phyloP scores from a whole-genome alignment of 2,797 vertebrate species.

The Phoxinus dragarum region DNA sequence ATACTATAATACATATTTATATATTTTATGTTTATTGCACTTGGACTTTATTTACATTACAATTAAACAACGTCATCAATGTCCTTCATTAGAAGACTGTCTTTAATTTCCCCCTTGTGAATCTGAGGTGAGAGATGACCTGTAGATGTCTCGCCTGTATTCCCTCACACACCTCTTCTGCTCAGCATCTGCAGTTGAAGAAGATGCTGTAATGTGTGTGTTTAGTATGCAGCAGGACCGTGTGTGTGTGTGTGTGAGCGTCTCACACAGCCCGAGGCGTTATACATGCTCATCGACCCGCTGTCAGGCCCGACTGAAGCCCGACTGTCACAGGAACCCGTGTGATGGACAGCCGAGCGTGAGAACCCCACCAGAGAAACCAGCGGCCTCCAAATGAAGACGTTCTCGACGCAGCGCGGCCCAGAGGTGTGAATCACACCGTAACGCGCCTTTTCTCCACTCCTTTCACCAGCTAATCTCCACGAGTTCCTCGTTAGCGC shows the following conservation, averaged over 20 bases:
- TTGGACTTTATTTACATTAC: background rate
- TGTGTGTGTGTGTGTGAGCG: background rate
- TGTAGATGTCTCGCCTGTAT: background rate
- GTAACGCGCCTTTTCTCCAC: background rate
- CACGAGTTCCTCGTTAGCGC: constrained; percentile 36
- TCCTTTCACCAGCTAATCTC: constrained; percentile 32
- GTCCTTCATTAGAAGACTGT: background rate
- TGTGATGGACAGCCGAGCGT: constrained; percentile 41
- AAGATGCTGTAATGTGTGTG: constrained; percentile 1
- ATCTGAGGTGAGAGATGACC: background rate
- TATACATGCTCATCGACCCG: constrained; percentile 49
- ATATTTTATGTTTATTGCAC: background rate
- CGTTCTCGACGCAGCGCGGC: constrained; percentile 28
- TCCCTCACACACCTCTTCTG: background rate
- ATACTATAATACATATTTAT: background rate
- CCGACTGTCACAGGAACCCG: constrained; percentile 34
- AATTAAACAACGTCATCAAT: background rate
- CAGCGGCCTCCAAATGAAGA: constrained; percentile 16
- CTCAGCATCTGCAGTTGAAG: constrained; percentile 2
- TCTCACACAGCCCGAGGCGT: constrained; percentile 26
- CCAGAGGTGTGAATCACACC: constrained; percentile 13
- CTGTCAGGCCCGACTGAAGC: constrained; percentile 49
- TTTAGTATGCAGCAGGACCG: background rate
- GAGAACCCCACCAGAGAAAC: constrained; percentile 21
- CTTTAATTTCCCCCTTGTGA: no score